Percentiles rank a stretch among this genome's conserved stretches.
phyloP scores from a whole-genome alignment of 2,113 vertebrate species.

The Macroglossus sobrinus region DNA sequence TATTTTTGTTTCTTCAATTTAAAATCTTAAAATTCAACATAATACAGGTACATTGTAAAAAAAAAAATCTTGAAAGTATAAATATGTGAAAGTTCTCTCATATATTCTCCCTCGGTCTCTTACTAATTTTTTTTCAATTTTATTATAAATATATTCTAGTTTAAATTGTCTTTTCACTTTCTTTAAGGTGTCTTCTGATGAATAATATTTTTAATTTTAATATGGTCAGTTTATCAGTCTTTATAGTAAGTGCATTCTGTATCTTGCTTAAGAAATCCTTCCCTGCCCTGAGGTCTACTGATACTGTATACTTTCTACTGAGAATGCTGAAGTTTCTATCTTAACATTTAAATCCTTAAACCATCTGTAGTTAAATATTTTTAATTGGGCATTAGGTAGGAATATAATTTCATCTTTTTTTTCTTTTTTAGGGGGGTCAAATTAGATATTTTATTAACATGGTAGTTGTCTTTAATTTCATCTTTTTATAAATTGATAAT shows the following conservation, averaged over 20 bases:
- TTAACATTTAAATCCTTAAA: not conserved
- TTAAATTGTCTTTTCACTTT: not conserved
- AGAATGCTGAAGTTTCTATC: not conserved
- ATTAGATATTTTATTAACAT: too few species aligned
- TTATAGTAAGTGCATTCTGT: not conserved
- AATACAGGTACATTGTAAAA: not conserved
- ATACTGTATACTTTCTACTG: not conserved
- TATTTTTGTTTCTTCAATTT: conserved; percentile 4
- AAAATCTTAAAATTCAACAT: not conserved
- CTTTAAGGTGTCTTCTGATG: not conserved
- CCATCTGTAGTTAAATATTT: not conserved
- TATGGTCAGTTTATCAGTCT: not conserved
- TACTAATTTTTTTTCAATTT: not conserved
- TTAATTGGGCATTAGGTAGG: not conserved
- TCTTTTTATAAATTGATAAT: not conserved
- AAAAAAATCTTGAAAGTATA: not conserved
- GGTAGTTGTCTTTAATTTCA: not conserved
- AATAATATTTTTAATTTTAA: not conserved
- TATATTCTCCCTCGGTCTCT: not conserved
- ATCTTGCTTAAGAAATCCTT: not conserved
- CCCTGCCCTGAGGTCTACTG: not conserved
- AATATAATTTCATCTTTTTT: not conserved
- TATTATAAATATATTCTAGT: not conserved
- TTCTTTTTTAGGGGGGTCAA: too few species aligned
- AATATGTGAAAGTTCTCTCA: not conserved